Evolutionary conservation across 2,113 vertebrate species (phyloP), one percentile per base, ranked within the genome.

Genomic region (Pangasianodon gigas): DNA sequence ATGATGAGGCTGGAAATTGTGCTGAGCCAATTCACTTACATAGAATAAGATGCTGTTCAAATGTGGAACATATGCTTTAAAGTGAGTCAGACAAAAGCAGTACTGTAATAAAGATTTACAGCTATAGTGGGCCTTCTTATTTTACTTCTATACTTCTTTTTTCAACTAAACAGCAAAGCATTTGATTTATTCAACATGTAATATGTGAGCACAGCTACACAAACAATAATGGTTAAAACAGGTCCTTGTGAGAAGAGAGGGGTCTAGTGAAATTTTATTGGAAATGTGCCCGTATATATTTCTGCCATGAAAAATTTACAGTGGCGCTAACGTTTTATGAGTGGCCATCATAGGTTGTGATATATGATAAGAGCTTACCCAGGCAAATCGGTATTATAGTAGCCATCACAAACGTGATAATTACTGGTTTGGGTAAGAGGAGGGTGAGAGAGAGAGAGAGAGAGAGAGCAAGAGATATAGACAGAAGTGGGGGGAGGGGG

Each of bases 351-450:
- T 86, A 84, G 87, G 94, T 94, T 96, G 96, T 96, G 96, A 96
- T 96, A 95, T 95, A 96, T 95, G 95, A 95, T 96, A 96, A 95
- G 96, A 96, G 96, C 98, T 99, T 99, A 99, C 98, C 98, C 98
- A 95, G 98, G 98, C 96, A 99, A 99, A 98, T 99, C 98, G 95
- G 98, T 99, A 98, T 99, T 99, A 99, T 99, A 99, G 98, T 99
- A 99, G 96, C 98, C 98, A 93, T 99, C 98, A 97, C 98, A 99
- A 97, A 99, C 98, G 96, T 97, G 98, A 97, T 99, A 99, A 99
- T 98, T 99, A 99, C 98, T 99, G 98, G 97, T 97, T 96, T 96
- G 94, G 97, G 96, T 97, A 95, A 96, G 96, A 96, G 95, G 96
- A 95, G 95, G 96, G 96, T 95, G 95, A 96, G 95, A 94, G 85